Base-by-base conservation (phyloP, 2,113 vertebrate species). In the Tiliqua scincoides region DNA sequence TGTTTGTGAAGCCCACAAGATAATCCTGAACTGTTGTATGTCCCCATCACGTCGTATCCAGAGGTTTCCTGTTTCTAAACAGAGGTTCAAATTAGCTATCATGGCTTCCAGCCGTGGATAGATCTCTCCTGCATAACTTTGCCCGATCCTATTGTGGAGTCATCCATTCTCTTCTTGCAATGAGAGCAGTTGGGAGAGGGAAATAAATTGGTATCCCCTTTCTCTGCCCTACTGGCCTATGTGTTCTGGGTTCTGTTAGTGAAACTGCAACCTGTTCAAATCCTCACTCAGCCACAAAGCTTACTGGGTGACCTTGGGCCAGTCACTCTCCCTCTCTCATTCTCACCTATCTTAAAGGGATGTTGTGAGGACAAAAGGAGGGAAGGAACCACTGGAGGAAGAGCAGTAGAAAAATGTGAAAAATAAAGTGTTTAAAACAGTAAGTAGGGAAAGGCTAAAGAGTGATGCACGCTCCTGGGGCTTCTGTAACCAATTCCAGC, bases 401-500 rank as follows among this genome's bases (percentile, higher is more conserved):
- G n/a, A n/a, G n/a, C n/a, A n/a, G n/a, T n/a, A n/a, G n/a, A n/a
- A n/a, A n/a, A n/a, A n/a, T n/a, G n/a, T n/a, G n/a, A n/a, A n/a
- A n/a, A n/a, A n/a, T n/a, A n/a, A n/a, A n/a, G n/a, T n/a, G n/a
- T n/a, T n/a, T n/a, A n/a, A n/a, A n/a, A n/a, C n/a, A n/a, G n/a
- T n/a, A n/a, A n/a, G n/a, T n/a, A n/a, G n/a, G n/a, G n/a, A n/a
- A n/a, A n/a, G n/a, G n/a, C n/a, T n/a, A n/a, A n/a, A n/a, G n/a
- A n/a, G n/a, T 4, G 75, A 8, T 48, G 8, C 43, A 48, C 43
- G 8, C 4, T 48, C 4, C 43, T 48, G 43, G 43, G 43, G 43
- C 43, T 48, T 3, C 20, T 88, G 35, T 91, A 91, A 85, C 94
- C 94, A 91, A 71, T 73, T 90, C 68, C 75, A 89, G n/a, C 0